phyloP scores from a whole-genome alignment of 2,797 vertebrate species.

The Gorsachius magnificus region DNA sequence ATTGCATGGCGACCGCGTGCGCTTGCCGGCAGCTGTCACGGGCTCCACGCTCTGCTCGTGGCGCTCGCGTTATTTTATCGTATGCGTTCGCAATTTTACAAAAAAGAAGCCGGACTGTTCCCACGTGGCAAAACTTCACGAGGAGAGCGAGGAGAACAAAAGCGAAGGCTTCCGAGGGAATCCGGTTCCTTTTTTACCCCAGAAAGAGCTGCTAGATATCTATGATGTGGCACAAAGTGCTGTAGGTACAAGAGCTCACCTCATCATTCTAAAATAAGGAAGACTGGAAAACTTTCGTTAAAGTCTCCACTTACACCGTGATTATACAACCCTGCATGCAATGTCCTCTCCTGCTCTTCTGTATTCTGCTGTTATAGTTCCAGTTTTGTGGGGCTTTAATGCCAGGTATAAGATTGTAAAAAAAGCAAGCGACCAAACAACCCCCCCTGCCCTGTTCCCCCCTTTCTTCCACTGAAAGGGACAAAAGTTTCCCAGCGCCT shows the following conservation, averaged over 20 bases:
- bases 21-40: background rate
- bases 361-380: background rate
- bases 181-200: background rate
- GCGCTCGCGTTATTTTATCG: too few species aligned
- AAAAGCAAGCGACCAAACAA: background rate
- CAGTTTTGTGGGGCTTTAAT: background rate
- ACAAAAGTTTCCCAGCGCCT: background rate
- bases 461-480: background rate
- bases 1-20: fast-evolving
- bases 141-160: background rate
- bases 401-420: background rate
- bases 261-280: background rate
- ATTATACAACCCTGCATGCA: fast-evolving
- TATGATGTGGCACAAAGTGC: background rate
- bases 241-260: background rate
- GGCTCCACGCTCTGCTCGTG: background rate
- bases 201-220: background rate
- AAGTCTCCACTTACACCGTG: background rate
- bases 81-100: fast-evolving
- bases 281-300: background rate
- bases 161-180: background rate
- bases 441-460: too few species aligned
- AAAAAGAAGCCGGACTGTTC: background rate
- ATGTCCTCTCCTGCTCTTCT: background rate
- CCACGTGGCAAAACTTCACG: background rate